phyloP scores from a whole-genome alignment of 1,140 invertebrate species.

The Babylonia areolata region DNA sequence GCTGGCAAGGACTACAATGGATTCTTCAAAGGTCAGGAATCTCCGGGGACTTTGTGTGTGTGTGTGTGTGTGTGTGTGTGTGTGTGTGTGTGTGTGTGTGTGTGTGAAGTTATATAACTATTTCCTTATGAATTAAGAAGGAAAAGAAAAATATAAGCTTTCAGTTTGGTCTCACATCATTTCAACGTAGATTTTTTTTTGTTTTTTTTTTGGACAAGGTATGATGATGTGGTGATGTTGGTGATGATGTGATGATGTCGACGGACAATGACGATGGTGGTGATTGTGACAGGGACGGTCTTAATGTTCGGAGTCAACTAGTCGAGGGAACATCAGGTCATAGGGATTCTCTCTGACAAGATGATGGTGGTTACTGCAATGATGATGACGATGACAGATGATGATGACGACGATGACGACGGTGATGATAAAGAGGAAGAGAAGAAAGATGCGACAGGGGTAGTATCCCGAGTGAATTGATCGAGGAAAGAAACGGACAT shows the following conservation, averaged over 20 bases:
- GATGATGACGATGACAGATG: constrained; percentile 3
- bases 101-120: too few relatives aligned
- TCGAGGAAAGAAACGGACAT: too few relatives aligned
- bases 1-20: constrained; percentile 75
- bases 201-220: too few relatives aligned
- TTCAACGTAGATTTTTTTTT: too few relatives aligned
- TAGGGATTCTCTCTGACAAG: not conserved
- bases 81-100: constrained; percentile 13
- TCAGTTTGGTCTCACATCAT: too few relatives aligned
- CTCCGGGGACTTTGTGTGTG: too few relatives aligned
- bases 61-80: constrained; percentile 10
- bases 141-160: too few relatives aligned
- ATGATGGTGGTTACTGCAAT: not conserved
- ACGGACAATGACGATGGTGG: constrained; percentile 3
- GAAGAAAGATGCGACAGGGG: too few relatives aligned
- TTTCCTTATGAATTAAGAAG: not conserved
- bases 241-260: not conserved
- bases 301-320: too few relatives aligned
- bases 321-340: too few relatives aligned
- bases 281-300: too few relatives aligned
- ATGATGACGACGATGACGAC: constrained; percentile 1
- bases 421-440: not conserved
- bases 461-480: too few relatives aligned
- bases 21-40: constrained; percentile 71
- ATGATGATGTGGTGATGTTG: not conserved